Conservation (phyloP, 2,113 vertebrate genomes). For the Glareola pratincola region DNA sequence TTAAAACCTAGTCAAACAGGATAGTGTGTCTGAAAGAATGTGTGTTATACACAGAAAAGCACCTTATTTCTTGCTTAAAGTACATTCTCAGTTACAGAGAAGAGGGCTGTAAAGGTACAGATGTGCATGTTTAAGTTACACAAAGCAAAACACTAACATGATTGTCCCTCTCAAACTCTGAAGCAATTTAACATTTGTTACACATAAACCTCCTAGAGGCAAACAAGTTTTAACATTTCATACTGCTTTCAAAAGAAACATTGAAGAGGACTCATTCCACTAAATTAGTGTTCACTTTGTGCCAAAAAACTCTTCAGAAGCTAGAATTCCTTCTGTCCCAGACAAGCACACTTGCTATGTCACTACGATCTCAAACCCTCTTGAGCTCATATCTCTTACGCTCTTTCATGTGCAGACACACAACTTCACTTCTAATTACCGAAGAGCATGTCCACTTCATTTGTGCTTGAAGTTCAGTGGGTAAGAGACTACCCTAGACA, state of each 20-base stretch:
- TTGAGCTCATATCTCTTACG: background rate
- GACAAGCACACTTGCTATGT: background rate
- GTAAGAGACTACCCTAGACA: background rate
- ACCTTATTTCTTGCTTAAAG: background rate
- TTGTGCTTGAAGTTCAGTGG: background rate
- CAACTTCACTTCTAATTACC: background rate
- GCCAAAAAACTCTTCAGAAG: background rate
- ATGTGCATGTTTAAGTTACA: rapidly evolving
- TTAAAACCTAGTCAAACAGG: background rate
- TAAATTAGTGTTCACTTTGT: background rate
- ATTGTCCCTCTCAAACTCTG: background rate
- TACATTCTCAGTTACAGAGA: background rate
- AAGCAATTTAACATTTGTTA: background rate
- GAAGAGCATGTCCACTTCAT: rapidly evolving
- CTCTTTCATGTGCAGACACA: background rate
- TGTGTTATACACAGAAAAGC: background rate
- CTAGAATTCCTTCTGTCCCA: background rate
- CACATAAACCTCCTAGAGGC: background rate
- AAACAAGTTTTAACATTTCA: background rate
- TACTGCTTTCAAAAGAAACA: background rate
- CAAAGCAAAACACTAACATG: background rate
- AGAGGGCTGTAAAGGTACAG: background rate
- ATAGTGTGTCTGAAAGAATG: background rate
- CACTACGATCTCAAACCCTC: background rate
- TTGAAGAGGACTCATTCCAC: background rate